Conservation (phyloP, 2,113 vertebrate species). For the Salminus brasiliensis region DNA sequence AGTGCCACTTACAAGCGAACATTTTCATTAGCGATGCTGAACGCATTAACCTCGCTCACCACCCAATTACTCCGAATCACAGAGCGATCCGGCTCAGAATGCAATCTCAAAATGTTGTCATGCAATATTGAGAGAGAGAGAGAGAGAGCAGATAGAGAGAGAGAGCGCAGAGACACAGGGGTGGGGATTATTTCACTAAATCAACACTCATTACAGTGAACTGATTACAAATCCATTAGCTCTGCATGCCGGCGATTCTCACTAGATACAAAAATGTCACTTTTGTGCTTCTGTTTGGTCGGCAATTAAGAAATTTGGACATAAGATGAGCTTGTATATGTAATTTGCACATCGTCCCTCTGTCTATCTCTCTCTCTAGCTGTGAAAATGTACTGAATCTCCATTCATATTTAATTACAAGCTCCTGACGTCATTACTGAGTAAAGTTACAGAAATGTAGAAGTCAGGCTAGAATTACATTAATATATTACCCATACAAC, state of each 20-base stretch:
- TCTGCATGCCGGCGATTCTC: slow-evolving; percentile 95
- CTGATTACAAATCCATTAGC: slow-evolving; percentile 93
- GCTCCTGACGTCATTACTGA: slow-evolving; percentile 65
- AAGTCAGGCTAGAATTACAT: slow-evolving; percentile 44
- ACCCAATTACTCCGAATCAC: slow-evolving; percentile 99
- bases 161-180: not conserved
- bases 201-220: slow-evolving; percentile 89
- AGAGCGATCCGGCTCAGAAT: slow-evolving; percentile 97
- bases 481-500: slow-evolving; percentile 34
- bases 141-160: slow-evolving; percentile 32
- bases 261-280: slow-evolving; percentile 84
- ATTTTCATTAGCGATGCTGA: slow-evolving; percentile 99
- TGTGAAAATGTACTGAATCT: slow-evolving; percentile 74
- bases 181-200: slow-evolving; percentile 80
- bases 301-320: slow-evolving; percentile 60
- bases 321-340: slow-evolving; percentile 64
- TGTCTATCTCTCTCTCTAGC: slow-evolving; percentile 66
- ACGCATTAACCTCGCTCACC: slow-evolving; percentile 99
- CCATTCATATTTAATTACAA: slow-evolving; percentile 81
- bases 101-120: slow-evolving; percentile 97
- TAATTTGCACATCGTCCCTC: slow-evolving; percentile 29
- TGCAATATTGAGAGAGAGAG: slow-evolving; percentile 88
- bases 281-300: slow-evolving; percentile 71
- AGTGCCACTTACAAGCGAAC: slow-evolving; percentile 97
- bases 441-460: slow-evolving; percentile 68